Conservation (phyloP, 2,113 vertebrate species). For the Oenanthe oenanthe region DNA sequence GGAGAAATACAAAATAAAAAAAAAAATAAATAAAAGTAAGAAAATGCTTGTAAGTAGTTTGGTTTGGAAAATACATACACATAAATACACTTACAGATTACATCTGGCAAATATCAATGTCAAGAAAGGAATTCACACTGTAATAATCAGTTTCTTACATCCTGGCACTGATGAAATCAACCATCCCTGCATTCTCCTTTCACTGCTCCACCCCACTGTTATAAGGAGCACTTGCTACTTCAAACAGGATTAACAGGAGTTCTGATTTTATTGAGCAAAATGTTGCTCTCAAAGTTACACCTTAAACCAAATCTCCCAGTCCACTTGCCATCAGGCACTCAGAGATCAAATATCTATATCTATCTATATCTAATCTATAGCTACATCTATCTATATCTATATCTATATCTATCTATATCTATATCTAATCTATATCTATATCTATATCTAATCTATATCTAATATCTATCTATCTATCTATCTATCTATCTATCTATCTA, state of each 20-base stretch:
- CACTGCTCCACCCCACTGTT: fast-evolving
- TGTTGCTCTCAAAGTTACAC: neutral
- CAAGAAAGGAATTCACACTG: neutral
- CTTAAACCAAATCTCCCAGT: neutral
- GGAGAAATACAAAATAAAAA: neutral
- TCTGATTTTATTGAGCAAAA: neutral
- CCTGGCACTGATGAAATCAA: neutral
- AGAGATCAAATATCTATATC: neutral
- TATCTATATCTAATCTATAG: too few species aligned
- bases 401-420: too few species aligned
- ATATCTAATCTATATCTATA: too few species aligned
- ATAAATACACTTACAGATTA: neutral
- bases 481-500: too few species aligned
- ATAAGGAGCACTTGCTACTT: neutral
- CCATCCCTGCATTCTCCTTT: neutral
- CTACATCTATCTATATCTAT: too few species aligned
- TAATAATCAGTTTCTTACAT: neutral
- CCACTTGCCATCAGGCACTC: neutral
- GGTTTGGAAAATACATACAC: neutral
- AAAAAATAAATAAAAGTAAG: neutral
- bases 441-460: too few species aligned
- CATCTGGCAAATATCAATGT: neutral
- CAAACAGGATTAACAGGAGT: neutral
- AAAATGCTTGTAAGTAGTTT: neutral
- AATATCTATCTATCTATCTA: too few species aligned